A percentile compares a stretch with the other conserved stretches of the same genome.
Conservation (phyloP, 2,888 invertebrate genomes). For the Brenthis ino region DNA sequence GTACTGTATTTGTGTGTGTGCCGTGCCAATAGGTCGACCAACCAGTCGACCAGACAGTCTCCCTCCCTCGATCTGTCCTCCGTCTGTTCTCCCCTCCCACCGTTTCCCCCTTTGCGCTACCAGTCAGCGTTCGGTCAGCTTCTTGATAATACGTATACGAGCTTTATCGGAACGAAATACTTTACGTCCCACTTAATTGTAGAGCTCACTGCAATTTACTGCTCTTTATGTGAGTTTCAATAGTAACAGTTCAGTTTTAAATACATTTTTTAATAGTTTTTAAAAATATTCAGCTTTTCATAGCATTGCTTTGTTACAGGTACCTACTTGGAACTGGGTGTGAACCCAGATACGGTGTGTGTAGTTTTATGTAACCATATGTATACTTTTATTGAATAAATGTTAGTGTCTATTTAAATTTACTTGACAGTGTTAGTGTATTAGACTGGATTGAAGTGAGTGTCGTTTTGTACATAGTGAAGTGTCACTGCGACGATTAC, state of each 20-base stretch:
- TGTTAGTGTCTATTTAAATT: slow-evolving; percentile 35
- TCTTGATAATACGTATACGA: slow-evolving; percentile 49
- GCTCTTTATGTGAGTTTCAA: slow-evolving; percentile 59
- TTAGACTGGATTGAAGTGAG: slow-evolving; percentile 55
- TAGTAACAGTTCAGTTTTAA: slow-evolving; percentile 11
- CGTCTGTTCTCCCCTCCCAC: slow-evolving; percentile 63
- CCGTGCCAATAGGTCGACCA: slow-evolving; percentile 79
- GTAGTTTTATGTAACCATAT: slow-evolving; percentile 79
- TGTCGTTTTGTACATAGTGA: slow-evolving; percentile 56
- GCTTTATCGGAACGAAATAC: slow-evolving; percentile 48
- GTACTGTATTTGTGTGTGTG: slow-evolving; percentile 55
- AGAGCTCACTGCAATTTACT: slow-evolving; percentile 62
- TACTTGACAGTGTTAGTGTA: slow-evolving; percentile 48
- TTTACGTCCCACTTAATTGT: slow-evolving; percentile 77
- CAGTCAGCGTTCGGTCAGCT: slow-evolving; percentile 69
- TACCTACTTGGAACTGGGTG: slow-evolving; percentile 73
- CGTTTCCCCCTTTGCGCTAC: slow-evolving; percentile 57
- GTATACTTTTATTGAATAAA: slow-evolving; percentile 43
- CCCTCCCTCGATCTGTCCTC: slow-evolving; percentile 74
- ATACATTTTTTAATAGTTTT: slow-evolving; percentile 18
- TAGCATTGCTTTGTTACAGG: slow-evolving; percentile 81
- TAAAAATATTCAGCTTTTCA: slow-evolving; percentile 57
- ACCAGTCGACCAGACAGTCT: slow-evolving; percentile 78
- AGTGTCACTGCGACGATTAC: slow-evolving; percentile 57
- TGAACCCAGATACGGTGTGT: slow-evolving; percentile 76